A percentile compares a stretch with the other conserved stretches of the same genome.
Conservation (phyloP, 2,888 invertebrate species). For the Lasioglossum morio region DNA sequence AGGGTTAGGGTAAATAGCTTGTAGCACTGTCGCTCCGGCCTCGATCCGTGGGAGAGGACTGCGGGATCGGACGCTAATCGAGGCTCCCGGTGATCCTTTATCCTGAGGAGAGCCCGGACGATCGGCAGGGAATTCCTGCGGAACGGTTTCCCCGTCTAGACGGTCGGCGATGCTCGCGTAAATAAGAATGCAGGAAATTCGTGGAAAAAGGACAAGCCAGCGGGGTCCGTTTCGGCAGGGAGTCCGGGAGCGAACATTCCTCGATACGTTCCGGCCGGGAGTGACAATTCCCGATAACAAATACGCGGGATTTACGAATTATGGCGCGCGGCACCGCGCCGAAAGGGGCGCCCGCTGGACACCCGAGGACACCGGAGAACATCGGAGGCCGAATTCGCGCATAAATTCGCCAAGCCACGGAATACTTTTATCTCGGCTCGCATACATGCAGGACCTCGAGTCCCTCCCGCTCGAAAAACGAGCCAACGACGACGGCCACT, state of each 20-base stretch:
- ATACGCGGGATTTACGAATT: constrained; percentile 68
- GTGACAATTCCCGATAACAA: constrained; percentile 70
- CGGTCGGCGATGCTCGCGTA: constrained; percentile 23
- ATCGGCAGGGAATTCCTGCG: constrained; percentile 36
- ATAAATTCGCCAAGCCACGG: constrained; percentile 73
- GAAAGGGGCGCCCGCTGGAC: constrained; percentile 44
- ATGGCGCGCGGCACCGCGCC: constrained; percentile 49
- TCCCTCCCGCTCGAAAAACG: constrained; percentile 38
- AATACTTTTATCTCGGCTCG: constrained; percentile 72
- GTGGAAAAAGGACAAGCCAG: constrained; percentile 35
- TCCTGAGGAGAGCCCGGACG: background rate
- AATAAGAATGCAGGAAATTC: constrained; percentile 59
- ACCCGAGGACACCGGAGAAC: constrained; percentile 8
- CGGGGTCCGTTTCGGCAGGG: constrained; percentile 11
- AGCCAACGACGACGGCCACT: constrained; percentile 47
- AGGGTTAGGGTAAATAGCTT: constrained; percentile 1
- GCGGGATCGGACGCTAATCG: constrained; percentile 20
- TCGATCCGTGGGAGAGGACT: constrained; percentile 11
- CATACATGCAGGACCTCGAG: constrained; percentile 41
- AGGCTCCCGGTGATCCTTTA: constrained; percentile 24
- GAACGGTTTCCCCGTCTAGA: constrained; percentile 39
- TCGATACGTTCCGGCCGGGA: constrained; percentile 42
- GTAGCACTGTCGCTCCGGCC: background rate
- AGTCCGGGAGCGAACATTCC: constrained; percentile 35
- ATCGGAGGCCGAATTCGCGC: constrained; percentile 65